These are phyloP conservation scores for Parazoanthus darwini DNA, from an alignment of 92 coral and sea anemone species.

Conservation along the genomic window DNA sequence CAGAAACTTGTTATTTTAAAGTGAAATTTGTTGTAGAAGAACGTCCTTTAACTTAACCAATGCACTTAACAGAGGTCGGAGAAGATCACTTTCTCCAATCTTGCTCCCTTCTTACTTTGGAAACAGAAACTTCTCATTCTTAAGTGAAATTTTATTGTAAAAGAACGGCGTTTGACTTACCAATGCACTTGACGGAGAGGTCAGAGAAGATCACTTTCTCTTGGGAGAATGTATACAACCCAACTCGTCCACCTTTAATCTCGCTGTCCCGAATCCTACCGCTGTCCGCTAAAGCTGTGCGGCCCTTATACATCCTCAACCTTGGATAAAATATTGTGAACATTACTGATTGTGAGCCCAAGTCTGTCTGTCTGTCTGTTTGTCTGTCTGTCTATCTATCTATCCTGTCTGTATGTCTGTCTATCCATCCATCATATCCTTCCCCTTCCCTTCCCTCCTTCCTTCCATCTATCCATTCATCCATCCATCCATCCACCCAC, in stretches of 20 bases:
- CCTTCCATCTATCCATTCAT: no score
- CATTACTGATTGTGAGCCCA: no score
- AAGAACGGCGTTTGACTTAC: constrained; percentile 44
- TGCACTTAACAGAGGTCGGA: constrained; percentile 80
- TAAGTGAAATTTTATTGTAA: neutral
- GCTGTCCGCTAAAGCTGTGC: constrained; percentile 58
- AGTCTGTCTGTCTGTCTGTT: no score
- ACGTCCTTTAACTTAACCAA: constrained; percentile 54
- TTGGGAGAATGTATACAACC: constrained; percentile 82
- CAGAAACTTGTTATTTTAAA: no score
- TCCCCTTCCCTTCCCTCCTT: neutral
- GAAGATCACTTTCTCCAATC: constrained; percentile 65
- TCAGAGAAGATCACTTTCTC: constrained; percentile 81
- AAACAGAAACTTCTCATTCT: neutral
- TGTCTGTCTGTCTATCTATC: neutral
- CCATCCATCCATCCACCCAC: no score
- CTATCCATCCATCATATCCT: no score
- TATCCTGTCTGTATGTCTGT: no score
- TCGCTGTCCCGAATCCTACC: constrained; percentile 66
- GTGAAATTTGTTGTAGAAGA: neutral
- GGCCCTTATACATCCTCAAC: constrained; percentile 16
- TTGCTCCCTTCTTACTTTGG: no score
- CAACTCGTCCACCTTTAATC: constrained; percentile 82
- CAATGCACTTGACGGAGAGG: constrained; percentile 75
- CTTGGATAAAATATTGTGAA: neutral